Evolutionary conservation across 2,888 invertebrate genomes (phyloP).

Genomic region (Scaptomyza flava): DNA sequence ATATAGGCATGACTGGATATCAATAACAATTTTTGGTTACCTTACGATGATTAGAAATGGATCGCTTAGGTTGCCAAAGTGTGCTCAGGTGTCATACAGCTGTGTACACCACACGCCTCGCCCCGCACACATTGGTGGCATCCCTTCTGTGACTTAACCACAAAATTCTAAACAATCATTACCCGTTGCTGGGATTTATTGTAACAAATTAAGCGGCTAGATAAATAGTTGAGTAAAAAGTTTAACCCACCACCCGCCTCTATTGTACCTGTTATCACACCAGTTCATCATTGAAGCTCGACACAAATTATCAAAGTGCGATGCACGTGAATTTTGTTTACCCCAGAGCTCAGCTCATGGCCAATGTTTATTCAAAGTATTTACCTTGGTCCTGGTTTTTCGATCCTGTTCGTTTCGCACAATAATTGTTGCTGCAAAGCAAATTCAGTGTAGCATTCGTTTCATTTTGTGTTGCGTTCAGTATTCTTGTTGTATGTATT

Average conservation of each 20-base stretch:
- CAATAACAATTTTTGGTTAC: slow-evolving; percentile 64
- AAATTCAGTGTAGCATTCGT: slow-evolving; percentile 48
- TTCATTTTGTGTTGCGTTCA: slow-evolving; percentile 41
- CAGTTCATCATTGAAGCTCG: slow-evolving; percentile 51
- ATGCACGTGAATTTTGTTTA: slow-evolving; percentile 74
- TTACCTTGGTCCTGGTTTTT: slow-evolving; percentile 30
- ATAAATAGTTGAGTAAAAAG: slow-evolving; percentile 49
- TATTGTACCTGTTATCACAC: slow-evolving; percentile 76
- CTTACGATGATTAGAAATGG: slow-evolving; percentile 50
- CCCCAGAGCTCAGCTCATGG: slow-evolving; percentile 39
- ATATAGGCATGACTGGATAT: slow-evolving; percentile 41
- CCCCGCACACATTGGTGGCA: neutral
- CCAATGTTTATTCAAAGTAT: slow-evolving; percentile 64
- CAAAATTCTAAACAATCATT: slow-evolving; percentile 28
- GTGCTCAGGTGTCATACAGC: slow-evolving; percentile 73
- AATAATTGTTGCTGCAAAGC: slow-evolving; percentile 25
- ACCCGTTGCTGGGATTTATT: slow-evolving; percentile 35
- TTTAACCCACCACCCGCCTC: slow-evolving; percentile 22
- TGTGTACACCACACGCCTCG: slow-evolving; percentile 47
- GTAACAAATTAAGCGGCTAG: slow-evolving; percentile 51
- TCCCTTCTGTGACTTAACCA: slow-evolving; percentile 38
- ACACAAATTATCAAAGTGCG: slow-evolving; percentile 16
- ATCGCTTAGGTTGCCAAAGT: slow-evolving; percentile 49
- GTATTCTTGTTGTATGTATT: slow-evolving; percentile 22
- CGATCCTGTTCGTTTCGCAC: slow-evolving; percentile 13